Conservation (phyloP, 2,888 invertebrate species). For the Rhogogaster chlorosoma region DNA sequence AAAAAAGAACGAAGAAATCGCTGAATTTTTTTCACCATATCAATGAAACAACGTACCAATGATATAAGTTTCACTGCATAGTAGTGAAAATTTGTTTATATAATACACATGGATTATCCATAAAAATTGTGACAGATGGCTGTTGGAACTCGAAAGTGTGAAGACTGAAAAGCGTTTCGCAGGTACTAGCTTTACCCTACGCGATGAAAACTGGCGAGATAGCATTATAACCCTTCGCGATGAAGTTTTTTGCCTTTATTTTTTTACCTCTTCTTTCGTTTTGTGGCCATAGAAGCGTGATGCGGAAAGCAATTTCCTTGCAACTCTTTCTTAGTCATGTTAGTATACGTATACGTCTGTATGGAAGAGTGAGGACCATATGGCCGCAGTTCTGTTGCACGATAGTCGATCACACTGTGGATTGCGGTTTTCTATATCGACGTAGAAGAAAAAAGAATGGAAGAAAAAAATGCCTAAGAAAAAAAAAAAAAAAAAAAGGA, state of each 20-base stretch:
- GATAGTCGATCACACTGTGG: conserved; percentile 1
- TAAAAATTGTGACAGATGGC: neutral
- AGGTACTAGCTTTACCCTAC: neutral
- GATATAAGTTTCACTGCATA: neutral
- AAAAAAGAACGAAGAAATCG: too few relatives aligned
- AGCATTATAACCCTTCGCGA: conserved; percentile 4
- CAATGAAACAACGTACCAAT: neutral
- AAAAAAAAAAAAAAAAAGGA: neutral
- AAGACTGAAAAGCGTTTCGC: neutral
- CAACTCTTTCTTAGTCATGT: conserved; percentile 17
- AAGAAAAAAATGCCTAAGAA: neutral
- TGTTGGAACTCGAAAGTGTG: neutral
- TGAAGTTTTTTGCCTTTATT: neutral
- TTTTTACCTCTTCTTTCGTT: neutral
- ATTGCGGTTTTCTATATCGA: conserved; percentile 19
- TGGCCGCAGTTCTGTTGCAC: conserved; percentile 1
- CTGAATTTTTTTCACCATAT: too few relatives aligned
- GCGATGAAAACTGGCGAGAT: conserved; percentile 16
- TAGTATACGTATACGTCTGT: neutral
- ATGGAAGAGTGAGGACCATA: neutral
- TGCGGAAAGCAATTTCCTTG: conserved; percentile 41
- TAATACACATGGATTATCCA: neutral
- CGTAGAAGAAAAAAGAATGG: neutral
- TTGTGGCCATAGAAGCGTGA: conserved; percentile 20
- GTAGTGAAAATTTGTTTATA: neutral